Base-by-base conservation (phyloP, 2,113 vertebrate species). In the Craseonycteris thonglongyai region DNA sequence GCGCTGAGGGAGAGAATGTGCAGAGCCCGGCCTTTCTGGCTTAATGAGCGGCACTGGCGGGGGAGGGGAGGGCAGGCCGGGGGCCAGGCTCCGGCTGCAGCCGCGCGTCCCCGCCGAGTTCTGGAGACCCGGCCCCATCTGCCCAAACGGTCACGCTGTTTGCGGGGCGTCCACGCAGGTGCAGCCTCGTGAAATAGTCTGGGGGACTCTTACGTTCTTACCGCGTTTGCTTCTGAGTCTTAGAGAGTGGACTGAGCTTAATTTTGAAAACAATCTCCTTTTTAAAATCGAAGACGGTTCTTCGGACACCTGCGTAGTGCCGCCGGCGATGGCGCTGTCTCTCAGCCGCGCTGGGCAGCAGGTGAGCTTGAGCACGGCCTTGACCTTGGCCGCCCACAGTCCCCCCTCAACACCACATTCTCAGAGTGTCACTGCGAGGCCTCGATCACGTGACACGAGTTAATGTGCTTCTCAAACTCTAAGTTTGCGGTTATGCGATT, bases 391-490 rank as follows among this genome's bases (percentile, higher is more conserved):
- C 11, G 21, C 51, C 28, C 0, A 1, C 10, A 4, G 26, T 0
- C 54, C 61, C 35, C 0, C 6, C 24, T 30, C 0, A 4, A 1
- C 3, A 1, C 3, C 71, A 3, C 10, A 2, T 6, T 10, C 24
- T 30, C 6, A 7, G 7, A 33, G 18, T 0, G 5, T 19, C 10
- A 21, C 38, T 38, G 30, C 19, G 8, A 79, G 42, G 12, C 35
- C 71, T n/a, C 5, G 5, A 0, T 1, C 6, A 8, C 1, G 3
- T 1, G 1, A 3, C 0, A 3, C 4, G 1, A 1, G 7, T 6
- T 7, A 3, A 0, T 0, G 14, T 61, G 40, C 11, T 13, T 33
- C n/a, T 58, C 6, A 18, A 5, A 45, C 2, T 7, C 16, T 47
- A 15, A 30, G 13, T 58, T 21, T 14, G n/a, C n/a, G n/a, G n/a